Base-by-base conservation (phyloP, 2,888 invertebrate species). In the Tetranychus truncatus region DNA sequence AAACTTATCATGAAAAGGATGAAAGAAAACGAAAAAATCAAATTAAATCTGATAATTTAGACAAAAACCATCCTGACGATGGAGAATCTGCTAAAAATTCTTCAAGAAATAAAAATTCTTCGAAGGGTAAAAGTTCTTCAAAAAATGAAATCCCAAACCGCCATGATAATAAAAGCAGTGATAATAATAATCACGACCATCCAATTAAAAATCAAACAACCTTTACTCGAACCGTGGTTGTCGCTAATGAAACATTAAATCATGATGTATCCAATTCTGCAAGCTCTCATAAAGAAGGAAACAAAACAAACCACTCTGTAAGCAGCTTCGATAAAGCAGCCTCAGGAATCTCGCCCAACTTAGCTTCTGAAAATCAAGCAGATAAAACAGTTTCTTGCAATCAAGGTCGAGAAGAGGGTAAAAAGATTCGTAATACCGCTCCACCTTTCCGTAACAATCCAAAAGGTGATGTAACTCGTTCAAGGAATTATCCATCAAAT, bases 401-500 rank as follows among this genome's bases (percentile, higher is more conserved):
- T 80, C 24, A 78, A 79, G 45, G 77, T 78, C 18, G 81, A 72
- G 75, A 77, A n/a, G 76, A 74, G 21, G 55, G 55, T 55, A 55
- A 55, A 55, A 55, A 55, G 55, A 55, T 55, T 55, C 55, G 55
- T 55, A 76, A 85, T 86, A 77, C 75, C 75, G 80, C 77, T 45
- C 75, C 76, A 8, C 77, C 78, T 34, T 78, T 78, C 65, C 66
- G 75, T 55, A 77, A 76, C 73, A 77, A 80, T 73, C 80, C 55
- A 55, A 55, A 55, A 55, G 55, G 81, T 78, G 82, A 82, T 66
- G 79, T 78, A 75, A 75, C 80, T 74, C 78, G 81, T 72, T 81
- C 82, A 76, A 79, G 34, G 34, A 34, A 80, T 78, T 80, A 80
- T 72, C 80, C 88, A 76, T 86, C 85, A 78, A 88, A 89, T 6